These are phyloP conservation scores for Oenanthe oenanthe DNA, from an alignment of 2,113 vertebrate species.

Conservation along the genomic window DNA sequence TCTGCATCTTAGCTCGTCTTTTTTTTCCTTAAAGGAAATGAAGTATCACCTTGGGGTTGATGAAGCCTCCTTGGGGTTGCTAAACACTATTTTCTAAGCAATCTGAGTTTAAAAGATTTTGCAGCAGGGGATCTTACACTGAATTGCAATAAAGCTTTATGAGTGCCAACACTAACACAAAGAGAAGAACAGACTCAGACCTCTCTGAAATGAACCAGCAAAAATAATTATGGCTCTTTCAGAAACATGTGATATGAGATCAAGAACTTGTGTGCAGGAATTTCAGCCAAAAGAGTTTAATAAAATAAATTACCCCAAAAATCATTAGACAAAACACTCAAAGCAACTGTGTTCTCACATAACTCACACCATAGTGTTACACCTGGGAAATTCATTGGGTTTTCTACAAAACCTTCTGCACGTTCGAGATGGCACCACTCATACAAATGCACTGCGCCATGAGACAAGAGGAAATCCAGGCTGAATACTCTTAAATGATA, in stretches of 20 bases:
- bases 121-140: neutral
- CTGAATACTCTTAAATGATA: neutral
- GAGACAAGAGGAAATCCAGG: neutral
- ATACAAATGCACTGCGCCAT: neutral
- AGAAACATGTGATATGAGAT: fast-evolving
- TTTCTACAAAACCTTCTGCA: neutral
- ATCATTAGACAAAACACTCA: neutral
- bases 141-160: neutral
- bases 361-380: neutral
- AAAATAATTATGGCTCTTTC: neutral
- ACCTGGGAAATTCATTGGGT: neutral
- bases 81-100: neutral
- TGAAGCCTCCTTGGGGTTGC: neutral
- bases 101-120: neutral
- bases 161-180: neutral
- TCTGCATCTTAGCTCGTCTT: neutral
- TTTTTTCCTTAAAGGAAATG: neutral
- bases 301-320: neutral
- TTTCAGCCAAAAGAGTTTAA: neutral
- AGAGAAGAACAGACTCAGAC: neutral
- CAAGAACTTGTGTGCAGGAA: neutral
- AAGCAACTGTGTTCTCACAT: neutral
- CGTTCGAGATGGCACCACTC: neutral
- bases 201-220: neutral
- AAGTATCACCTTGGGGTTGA: neutral